phyloP scores from a whole-genome alignment of 2,113 vertebrate species.

The Hyperoodon ampullatus region DNA sequence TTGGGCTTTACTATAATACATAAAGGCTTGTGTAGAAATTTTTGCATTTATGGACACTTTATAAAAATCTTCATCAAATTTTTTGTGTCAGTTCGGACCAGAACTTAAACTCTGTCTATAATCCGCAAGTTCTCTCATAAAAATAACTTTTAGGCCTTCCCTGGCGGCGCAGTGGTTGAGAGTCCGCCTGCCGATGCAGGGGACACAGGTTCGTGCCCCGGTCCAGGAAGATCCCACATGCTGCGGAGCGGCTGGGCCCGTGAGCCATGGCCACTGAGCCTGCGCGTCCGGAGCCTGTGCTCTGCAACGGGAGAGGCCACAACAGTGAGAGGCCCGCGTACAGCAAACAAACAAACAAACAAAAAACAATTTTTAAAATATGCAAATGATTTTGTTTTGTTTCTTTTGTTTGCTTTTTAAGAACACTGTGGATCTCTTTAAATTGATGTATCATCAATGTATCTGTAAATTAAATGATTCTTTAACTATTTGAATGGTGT shows the following conservation, averaged over 20 bases:
- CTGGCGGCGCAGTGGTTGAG: too few species aligned
- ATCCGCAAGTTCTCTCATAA: not conserved
- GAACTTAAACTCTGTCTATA: not conserved
- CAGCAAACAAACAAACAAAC: not conserved
- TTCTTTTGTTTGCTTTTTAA: not conserved
- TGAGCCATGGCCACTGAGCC: too few species aligned
- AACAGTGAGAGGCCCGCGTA: too few species aligned
- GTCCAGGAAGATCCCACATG: too few species aligned
- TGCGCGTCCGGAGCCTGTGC: too few species aligned
- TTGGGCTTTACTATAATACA: constrained; percentile 9
- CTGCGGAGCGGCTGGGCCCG: too few species aligned
- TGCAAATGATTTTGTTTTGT: not conserved
- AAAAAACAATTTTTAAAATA: not conserved
- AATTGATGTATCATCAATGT: not conserved
- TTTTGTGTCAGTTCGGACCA: not conserved
- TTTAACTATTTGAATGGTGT: constrained; percentile 8
- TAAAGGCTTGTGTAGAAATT: not conserved
- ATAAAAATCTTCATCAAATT: constrained; percentile 9
- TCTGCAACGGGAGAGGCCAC: too few species aligned
- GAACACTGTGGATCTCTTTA: not conserved
- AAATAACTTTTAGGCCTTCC: not conserved
- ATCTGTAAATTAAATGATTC: constrained; percentile 36
- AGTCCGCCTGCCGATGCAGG: too few species aligned
- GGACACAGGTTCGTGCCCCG: too few species aligned
- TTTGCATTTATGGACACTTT: not conserved